These are phyloP conservation scores for Malurus leucopterus DNA, from an alignment of 2,797 vertebrate species.

Conservation along the genomic window DNA sequence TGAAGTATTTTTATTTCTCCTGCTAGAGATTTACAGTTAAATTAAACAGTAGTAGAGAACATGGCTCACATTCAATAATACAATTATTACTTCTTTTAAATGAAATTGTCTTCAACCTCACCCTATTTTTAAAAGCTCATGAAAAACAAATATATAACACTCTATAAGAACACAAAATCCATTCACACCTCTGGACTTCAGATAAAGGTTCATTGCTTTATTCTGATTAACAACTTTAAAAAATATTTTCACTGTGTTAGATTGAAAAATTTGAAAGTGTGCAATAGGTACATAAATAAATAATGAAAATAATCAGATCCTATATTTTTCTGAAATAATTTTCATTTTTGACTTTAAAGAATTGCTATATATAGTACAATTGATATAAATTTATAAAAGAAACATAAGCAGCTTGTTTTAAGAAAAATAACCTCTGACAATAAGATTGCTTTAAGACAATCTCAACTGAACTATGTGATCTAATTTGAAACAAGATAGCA, in stretches of 20 bases:
- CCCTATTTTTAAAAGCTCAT: background rate
- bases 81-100: background rate
- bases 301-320: background rate
- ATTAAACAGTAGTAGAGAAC: background rate
- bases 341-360: background rate
- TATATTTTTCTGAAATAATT: background rate
- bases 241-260: background rate
- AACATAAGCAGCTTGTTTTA: background rate
- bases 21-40: background rate
- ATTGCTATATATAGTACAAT: background rate
- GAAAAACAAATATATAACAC: background rate
- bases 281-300: background rate
- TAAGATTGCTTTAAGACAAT: background rate
- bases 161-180: background rate
- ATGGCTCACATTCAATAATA: background rate
- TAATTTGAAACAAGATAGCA: background rate
- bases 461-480: background rate
- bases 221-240: background rate
- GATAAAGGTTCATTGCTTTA: background rate
- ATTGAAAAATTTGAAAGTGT: background rate
- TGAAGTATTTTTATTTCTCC: background rate
- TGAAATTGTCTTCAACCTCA: background rate
- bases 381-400: background rate
- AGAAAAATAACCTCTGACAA: background rate
- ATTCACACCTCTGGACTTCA: background rate